A percentile compares a stretch with the other conserved stretches of the same genome.
These are phyloP conservation scores for Meandrusa payeni DNA, from an alignment of 2,888 invertebrate species.

Conservation along the genomic window DNA sequence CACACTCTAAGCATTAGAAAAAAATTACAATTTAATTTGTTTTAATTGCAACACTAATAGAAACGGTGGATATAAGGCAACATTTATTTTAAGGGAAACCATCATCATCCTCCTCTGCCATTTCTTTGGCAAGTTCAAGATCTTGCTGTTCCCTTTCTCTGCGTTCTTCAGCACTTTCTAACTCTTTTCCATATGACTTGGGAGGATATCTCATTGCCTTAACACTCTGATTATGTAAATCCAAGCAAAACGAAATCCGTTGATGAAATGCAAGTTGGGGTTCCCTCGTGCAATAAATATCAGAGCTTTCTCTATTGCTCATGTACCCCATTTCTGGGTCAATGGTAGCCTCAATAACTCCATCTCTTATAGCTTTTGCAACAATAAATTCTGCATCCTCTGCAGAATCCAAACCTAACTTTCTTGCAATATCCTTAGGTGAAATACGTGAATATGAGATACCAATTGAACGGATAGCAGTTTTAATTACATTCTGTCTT, in stretches of 20 bases:
- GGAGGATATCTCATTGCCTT: slow-evolving; percentile 99
- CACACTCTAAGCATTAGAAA: too few relatives aligned
- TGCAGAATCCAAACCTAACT: slow-evolving; percentile 95
- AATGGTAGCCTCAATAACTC: slow-evolving; percentile 98
- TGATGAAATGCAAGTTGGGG: slow-evolving; percentile 98
- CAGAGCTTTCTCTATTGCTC: slow-evolving; percentile 98
- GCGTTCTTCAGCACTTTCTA: slow-evolving; percentile 98
- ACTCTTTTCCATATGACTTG: slow-evolving; percentile 98
- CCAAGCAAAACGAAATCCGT: slow-evolving; percentile 97
- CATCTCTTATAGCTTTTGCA: slow-evolving; percentile 98
- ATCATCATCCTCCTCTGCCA: slow-evolving; percentile 99
- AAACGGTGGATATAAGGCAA: too few relatives aligned
- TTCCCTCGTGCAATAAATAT: slow-evolving; percentile 97
- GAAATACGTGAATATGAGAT: slow-evolving; percentile 98
- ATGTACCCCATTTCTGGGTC: slow-evolving; percentile 98
- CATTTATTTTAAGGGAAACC: slow-evolving; percentile 84
- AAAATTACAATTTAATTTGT: slow-evolving; percentile 17
- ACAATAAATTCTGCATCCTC: slow-evolving; percentile 99
- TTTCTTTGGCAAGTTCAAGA: slow-evolving; percentile 99
- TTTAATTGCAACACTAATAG: neutral
- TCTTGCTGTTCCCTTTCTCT: slow-evolving; percentile 98
- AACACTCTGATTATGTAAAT: slow-evolving; percentile 99
- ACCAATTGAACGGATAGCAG: slow-evolving; percentile 97
- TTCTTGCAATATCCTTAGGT: slow-evolving; percentile 95
- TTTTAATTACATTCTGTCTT: slow-evolving; percentile 99